phyloP scores from a whole-genome alignment of 2,113 vertebrate genomes.

The Notechis scutatus region DNA sequence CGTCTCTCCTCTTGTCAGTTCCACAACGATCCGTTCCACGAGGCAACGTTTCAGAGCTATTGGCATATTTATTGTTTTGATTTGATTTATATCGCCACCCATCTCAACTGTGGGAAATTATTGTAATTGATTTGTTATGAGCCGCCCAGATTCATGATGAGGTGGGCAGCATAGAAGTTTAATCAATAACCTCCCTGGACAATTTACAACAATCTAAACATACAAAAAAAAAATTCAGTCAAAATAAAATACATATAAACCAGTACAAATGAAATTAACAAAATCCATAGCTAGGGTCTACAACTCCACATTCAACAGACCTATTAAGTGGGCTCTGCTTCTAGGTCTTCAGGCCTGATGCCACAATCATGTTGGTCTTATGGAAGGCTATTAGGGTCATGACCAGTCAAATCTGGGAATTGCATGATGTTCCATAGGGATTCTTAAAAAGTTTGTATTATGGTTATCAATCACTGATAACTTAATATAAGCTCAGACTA shows the following conservation, averaged over 20 bases:
- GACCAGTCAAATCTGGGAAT: background rate
- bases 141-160: background rate
- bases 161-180: background rate
- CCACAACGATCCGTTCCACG: too few species aligned
- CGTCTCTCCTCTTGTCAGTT: too few species aligned
- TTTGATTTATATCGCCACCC: background rate
- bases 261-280: background rate
- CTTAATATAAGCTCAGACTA: background rate
- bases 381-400: background rate
- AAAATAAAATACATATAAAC: background rate
- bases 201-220: background rate
- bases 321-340: background rate
- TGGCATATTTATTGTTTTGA: background rate
- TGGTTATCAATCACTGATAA: background rate
- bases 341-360: background rate
- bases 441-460: background rate
- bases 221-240: background rate
- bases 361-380: background rate
- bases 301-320: background rate
- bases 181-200: background rate
- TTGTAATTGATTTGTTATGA: background rate
- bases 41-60: background rate
- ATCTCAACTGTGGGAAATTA: background rate
- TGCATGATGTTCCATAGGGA: background rate
- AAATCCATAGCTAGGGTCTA: background rate